phyloP scores from a whole-genome alignment of 2,888 invertebrate genomes.

The Tethea ocularis region DNA sequence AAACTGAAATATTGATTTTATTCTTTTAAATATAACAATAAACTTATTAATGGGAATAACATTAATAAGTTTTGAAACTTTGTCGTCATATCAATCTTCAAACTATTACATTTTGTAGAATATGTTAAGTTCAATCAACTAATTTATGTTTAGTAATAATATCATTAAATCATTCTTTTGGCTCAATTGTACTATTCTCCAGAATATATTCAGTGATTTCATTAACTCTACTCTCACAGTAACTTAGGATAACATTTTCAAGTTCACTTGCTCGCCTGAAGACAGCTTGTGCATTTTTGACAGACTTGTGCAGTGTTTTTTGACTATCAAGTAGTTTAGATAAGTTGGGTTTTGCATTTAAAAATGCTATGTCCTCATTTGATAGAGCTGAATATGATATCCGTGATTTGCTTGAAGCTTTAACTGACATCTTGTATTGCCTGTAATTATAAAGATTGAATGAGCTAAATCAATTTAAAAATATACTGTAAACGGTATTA shows the following conservation, averaged over 20 bases:
- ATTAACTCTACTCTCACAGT: conserved; percentile 57
- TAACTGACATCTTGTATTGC: conserved; percentile 63
- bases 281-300: conserved; percentile 55
- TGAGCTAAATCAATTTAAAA: too few species aligned
- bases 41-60: too few species aligned
- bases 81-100: too few species aligned
- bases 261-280: conserved; percentile 54
- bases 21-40: too few species aligned
- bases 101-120: too few species aligned
- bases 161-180: conserved; percentile 29
- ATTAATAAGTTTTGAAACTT: too few species aligned
- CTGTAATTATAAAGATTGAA: conserved; percentile 43
- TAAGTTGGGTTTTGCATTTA: conserved; percentile 68
- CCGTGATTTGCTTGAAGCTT: conserved; percentile 54
- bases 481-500: too few species aligned
- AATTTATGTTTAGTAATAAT: too few species aligned
- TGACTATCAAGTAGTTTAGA: conserved; percentile 65
- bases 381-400: conserved; percentile 66
- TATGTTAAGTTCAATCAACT: too few species aligned
- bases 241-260: conserved; percentile 56
- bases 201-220: conserved; percentile 66
- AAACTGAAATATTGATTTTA: too few species aligned
- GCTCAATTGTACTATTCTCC: conserved; percentile 65
- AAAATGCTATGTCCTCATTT: conserved; percentile 73
- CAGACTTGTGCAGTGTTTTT: conserved; percentile 59